A percentile compares a stretch with the other conserved stretches of the same genome.
phyloP scores from a whole-genome alignment of 2,888 invertebrate genomes.

The Thysanoteuthis rhombus region DNA sequence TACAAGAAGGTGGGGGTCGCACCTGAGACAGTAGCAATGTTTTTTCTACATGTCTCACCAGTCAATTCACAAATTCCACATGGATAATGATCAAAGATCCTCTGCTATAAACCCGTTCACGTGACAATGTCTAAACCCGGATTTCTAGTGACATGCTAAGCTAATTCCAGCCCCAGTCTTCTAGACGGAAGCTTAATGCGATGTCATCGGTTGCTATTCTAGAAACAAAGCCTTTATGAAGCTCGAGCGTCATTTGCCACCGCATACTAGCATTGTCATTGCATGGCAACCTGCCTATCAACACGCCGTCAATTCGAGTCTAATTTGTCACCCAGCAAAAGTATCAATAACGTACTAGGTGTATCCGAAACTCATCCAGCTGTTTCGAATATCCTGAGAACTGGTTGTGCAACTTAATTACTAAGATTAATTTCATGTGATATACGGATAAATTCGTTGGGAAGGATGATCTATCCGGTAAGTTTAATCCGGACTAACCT shows the following conservation, averaged over 20 bases:
- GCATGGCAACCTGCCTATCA: not conserved
- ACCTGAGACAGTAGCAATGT: too few species aligned
- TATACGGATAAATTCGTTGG: too few species aligned
- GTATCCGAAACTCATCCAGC: too few species aligned
- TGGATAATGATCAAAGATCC: too few species aligned
- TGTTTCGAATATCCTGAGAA: too few species aligned
- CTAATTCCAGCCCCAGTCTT: not conserved
- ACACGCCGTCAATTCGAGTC: not conserved
- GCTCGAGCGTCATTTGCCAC: not conserved
- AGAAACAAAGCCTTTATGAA: not conserved
- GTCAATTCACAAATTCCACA: too few species aligned
- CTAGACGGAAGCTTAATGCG: not conserved
- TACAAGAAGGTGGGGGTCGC: too few species aligned
- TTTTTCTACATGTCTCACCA: too few species aligned
- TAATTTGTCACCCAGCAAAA: not conserved
- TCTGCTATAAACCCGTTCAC: not conserved
- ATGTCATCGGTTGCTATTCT: not conserved
- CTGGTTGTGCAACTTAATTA: too few species aligned
- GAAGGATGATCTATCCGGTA: too few species aligned
- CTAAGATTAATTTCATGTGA: too few species aligned
- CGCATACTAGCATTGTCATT: not conserved
- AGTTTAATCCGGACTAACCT: too few species aligned
- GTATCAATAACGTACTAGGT: not conserved
- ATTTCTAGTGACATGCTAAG: not conserved
- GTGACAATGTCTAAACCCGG: not conserved